Conservation (phyloP, 2,888 invertebrate species). For the Caenorhabditis sp. region DNA sequence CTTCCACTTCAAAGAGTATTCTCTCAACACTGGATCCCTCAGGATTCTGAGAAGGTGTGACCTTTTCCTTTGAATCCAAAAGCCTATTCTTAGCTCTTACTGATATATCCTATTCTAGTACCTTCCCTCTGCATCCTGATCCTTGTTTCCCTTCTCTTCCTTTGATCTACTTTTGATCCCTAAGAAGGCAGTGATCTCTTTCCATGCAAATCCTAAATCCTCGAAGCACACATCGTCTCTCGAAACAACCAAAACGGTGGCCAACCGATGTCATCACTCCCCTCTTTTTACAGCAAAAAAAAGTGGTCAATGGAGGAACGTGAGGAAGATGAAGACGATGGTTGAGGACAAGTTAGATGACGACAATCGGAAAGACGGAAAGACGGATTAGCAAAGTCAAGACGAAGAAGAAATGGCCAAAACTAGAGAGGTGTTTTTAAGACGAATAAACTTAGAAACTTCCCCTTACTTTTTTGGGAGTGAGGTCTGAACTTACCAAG, state of each 20-base stretch:
- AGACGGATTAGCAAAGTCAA: constrained; percentile 39
- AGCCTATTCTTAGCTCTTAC: neutral
- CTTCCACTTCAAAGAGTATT: neutral
- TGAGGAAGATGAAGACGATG: neutral
- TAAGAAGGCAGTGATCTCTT: constrained; percentile 38
- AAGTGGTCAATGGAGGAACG: constrained; percentile 27
- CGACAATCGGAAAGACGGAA: constrained; percentile 37
- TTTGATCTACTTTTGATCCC: constrained; percentile 43
- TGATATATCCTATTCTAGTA: constrained; percentile 1
- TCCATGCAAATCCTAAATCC: constrained; percentile 27
- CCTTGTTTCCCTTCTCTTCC: constrained; percentile 1
- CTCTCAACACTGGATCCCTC: no score
- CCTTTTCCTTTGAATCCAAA: neutral
- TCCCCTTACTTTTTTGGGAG: constrained; percentile 7
- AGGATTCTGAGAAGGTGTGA: neutral
- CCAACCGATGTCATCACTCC: constrained; percentile 23
- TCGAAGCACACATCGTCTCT: constrained; percentile 20
- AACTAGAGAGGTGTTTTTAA: constrained; percentile 44
- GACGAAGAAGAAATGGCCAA: neutral
- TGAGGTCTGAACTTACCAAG: constrained; percentile 4
- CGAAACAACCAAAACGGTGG: neutral
- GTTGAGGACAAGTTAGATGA: constrained; percentile 10
- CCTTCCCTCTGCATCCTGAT: constrained; percentile 1
- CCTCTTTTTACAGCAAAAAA: constrained; percentile 10
- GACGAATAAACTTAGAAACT: constrained; percentile 41